Evolutionary conservation across 1,140 invertebrate genomes (phyloP).

Genomic region (Nautilus pompilius): DNA sequence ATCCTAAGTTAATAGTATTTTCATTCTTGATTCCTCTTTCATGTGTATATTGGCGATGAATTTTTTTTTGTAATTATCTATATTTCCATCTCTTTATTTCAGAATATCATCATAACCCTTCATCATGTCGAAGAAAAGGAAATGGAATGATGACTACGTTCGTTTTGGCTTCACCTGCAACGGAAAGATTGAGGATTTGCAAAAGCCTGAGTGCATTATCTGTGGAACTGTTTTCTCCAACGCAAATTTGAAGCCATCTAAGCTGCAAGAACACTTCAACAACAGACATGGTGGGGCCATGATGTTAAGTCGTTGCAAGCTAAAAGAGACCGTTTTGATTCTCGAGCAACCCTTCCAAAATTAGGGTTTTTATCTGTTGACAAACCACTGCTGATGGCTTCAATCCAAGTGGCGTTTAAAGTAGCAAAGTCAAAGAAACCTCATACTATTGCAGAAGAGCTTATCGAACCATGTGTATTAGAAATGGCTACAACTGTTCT

Average conservation of each 20-base stretch:
- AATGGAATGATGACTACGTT: neutral
- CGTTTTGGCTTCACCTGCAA: neutral
- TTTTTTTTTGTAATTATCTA: no score
- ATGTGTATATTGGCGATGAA: no score
- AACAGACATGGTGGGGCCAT: neutral
- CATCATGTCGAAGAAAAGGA: neutral
- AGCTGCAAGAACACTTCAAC: neutral
- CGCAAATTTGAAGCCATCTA: constrained; percentile 1
- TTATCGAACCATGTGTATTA: constrained; percentile 3
- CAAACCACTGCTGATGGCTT: neutral
- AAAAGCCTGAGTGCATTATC: neutral
- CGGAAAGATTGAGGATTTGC: neutral
- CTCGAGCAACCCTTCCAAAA: neutral
- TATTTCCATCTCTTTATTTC: no score
- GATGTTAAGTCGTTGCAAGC: neutral
- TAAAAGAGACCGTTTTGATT: constrained; percentile 2
- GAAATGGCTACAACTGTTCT: constrained; percentile 5
- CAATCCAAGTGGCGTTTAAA: neutral
- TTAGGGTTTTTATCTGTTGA: neutral
- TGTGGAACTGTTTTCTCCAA: neutral
- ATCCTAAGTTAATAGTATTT: no score
- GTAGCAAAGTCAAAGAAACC: constrained; percentile 1
- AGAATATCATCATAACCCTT: neutral
- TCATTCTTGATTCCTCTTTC: no score
- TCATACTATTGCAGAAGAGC: constrained; percentile 5